Base-by-base conservation (phyloP, 2,797 vertebrate genomes). In the Brotula barbata region DNA sequence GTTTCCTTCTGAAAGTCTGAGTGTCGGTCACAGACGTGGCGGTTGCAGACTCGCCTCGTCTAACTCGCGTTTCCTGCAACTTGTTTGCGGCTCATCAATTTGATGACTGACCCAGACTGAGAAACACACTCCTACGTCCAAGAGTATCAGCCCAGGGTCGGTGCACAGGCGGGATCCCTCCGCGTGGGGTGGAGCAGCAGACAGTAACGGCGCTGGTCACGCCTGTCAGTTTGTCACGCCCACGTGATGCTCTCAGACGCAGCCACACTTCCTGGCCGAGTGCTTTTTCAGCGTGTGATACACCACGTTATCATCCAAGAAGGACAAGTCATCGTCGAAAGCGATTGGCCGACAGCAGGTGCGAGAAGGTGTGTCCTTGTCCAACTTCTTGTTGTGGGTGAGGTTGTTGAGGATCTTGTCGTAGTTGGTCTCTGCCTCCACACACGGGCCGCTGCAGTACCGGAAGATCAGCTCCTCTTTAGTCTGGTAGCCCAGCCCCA, bases 401-500 rank as follows among this genome's bases (percentile, higher is more conserved):
- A 99, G 91, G 77, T 98, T 99, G 90, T 96, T 97, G 66, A 98
- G 87, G 88, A 99, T 99, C 88, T 98, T 96, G 90, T 99, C 97
- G 0, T 99, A 99, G 65, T 93, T 96, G 68, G 95, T 98, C 92
- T 98, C 94, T 0, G 94, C 93, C 28, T 94, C 93, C 0, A 90
- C 90, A 20, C 97, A 99, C 46, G 97, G 96, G 50, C 97, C 97
- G 5, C 95, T 98, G 90, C 97, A 99, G 86, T 98, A 99, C 60
- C 95, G 90, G 80, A 98, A 99, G 82, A 98, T 96, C 20, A 99
- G 90, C 84, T 96, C 97, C 90, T 99, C 96, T 89, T 96, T 98
- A 85, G 97, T 98, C 92, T 92, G 92, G 1, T 99, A 98, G 74
- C 96, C 97, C 87, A 99, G 84, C 60, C 94, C 96, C 91, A 99